Evolutionary conservation across 1,140 invertebrate species (phyloP).

Genomic region (Pachypsylla venusta): DNA sequence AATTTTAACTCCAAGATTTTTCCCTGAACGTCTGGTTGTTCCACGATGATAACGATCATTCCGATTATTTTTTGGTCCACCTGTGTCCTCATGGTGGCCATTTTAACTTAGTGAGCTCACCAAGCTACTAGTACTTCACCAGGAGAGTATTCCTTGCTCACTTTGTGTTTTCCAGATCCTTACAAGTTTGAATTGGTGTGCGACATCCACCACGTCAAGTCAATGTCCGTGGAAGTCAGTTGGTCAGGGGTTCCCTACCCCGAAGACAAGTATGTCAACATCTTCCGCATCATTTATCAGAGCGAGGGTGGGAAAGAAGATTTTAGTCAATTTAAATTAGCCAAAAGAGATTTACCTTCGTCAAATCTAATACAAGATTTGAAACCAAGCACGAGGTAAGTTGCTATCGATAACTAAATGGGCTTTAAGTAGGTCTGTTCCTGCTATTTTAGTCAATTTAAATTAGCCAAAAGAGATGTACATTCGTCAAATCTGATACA

Average conservation of each 20-base stretch:
- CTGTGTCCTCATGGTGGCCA: too few relatives aligned
- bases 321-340: constrained; percentile 65
- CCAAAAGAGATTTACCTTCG: constrained; percentile 57
- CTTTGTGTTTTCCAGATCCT: constrained; percentile 38
- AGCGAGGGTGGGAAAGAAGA: constrained; percentile 56
- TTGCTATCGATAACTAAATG: not conserved
- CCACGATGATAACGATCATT: too few relatives aligned
- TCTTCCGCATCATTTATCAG: constrained; percentile 71
- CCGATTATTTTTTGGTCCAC: too few relatives aligned
- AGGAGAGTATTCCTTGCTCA: too few relatives aligned
- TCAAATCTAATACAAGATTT: constrained; percentile 51
- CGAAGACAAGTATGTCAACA: constrained; percentile 78
- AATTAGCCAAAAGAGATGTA: constrained; percentile 63
- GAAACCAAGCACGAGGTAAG: constrained; percentile 54
- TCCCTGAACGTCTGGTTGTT: too few relatives aligned
- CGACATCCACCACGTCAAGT: constrained; percentile 53
- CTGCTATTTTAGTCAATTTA: constrained; percentile 56
- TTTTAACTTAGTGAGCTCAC: too few relatives aligned
- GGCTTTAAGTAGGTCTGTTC: not conserved
- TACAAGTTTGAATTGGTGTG: constrained; percentile 66
- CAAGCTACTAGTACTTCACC: too few relatives aligned
- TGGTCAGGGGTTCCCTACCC: constrained; percentile 74
- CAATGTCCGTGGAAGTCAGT: constrained; percentile 54
- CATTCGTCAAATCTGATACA: constrained; percentile 48
- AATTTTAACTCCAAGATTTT: too few relatives aligned